Evolutionary conservation across 2,113 vertebrate species (phyloP).

Genomic region (Cavia aperea): DNA sequence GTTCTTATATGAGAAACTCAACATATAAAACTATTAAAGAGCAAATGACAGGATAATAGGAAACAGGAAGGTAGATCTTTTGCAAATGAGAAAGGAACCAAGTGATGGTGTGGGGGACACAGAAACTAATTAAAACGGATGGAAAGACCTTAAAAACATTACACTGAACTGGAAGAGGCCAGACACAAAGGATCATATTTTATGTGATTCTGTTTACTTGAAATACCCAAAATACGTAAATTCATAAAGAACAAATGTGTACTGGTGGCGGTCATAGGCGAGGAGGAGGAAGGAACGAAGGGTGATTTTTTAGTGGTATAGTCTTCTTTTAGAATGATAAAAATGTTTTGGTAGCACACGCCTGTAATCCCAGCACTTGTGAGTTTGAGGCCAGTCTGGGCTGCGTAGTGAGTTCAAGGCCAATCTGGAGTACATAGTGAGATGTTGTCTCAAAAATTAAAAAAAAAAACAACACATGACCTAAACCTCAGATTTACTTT

Average conservation of each 20-base stretch:
- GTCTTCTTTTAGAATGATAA: too few species aligned
- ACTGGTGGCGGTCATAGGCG: not conserved
- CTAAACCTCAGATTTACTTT: too few species aligned
- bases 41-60: not conserved
- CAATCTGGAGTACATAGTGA: too few species aligned
- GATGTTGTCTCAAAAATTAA: too few species aligned
- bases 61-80: not conserved
- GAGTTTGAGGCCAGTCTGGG: too few species aligned
- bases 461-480: too few species aligned
- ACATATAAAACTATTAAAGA: not conserved
- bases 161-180: not conserved
- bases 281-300: not conserved
- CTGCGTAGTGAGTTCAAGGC: too few species aligned
- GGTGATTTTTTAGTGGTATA: not conserved
- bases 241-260: not conserved
- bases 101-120: too few species aligned
- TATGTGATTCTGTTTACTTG: not conserved
- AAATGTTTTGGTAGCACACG: too few species aligned
- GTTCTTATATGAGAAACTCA: too few species aligned
- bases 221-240: not conserved
- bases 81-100: not conserved
- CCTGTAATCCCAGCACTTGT: too few species aligned
- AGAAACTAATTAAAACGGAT: not conserved
- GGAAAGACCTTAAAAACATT: not conserved
- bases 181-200: not conserved